Evolutionary conservation across 2,797 vertebrate genomes (phyloP).

Genomic region (Peromyscus nudipes): DNA sequence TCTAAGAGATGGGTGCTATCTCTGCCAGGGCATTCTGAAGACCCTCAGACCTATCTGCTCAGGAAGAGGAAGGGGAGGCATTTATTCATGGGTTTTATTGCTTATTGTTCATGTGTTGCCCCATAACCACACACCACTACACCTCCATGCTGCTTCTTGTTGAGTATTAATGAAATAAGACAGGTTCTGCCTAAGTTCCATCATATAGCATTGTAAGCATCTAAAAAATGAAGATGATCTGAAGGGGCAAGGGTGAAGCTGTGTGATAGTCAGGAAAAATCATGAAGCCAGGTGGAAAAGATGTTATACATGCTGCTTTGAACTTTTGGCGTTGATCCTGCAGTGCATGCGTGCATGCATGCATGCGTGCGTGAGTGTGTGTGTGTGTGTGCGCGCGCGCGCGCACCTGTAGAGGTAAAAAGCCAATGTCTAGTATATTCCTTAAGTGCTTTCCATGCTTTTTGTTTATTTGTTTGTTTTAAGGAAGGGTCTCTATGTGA

Average conservation of each 20-base stretch:
- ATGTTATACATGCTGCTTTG: not conserved
- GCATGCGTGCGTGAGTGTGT: not conserved
- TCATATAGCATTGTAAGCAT: not conserved
- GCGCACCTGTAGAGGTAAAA: not conserved
- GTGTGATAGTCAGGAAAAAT: not conserved
- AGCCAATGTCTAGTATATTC: not conserved
- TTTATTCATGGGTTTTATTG: not conserved
- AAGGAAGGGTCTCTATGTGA: not conserved
- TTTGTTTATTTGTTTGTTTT: not conserved
- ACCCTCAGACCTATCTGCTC: not conserved
- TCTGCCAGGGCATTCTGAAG: not conserved
- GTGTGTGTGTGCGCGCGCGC: too few species aligned
- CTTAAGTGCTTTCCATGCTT: not conserved
- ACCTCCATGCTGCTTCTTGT: not conserved
- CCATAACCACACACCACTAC: too few species aligned
- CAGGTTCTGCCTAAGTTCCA: not conserved
- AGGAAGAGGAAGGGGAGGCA: not conserved
- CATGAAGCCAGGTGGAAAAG: not conserved
- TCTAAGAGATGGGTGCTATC: not conserved
- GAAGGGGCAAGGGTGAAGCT: not conserved
- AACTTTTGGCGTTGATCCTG: not conserved
- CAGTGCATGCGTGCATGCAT: not conserved
- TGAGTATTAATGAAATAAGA: not conserved
- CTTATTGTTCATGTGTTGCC: not conserved
- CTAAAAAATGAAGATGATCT: not conserved